These are phyloP conservation scores for Brevimyrus niger DNA, from an alignment of 2,113 vertebrate genomes.

Conservation along the genomic window DNA sequence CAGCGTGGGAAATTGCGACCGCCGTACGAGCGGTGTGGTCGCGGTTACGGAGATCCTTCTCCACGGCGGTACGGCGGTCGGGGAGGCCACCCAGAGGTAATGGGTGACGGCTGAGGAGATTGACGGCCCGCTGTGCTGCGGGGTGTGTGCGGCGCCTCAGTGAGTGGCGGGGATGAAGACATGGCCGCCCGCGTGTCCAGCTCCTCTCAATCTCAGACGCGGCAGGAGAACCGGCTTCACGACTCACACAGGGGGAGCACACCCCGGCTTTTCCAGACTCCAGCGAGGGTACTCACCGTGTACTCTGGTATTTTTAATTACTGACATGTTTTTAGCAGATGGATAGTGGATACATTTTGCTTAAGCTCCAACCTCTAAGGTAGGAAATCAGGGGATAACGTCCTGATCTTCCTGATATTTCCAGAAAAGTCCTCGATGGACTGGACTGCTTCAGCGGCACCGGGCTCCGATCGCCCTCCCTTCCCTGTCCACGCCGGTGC, in stretches of 20 bases:
- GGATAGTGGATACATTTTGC: not conserved
- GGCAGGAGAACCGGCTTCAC: not conserved
- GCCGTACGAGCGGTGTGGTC: not conserved
- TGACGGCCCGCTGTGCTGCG: not conserved
- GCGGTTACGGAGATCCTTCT: not conserved
- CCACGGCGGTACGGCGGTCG: not conserved
- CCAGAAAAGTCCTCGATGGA: not conserved
- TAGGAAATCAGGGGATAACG: not conserved
- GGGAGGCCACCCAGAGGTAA: not conserved
- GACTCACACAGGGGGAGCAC: not conserved
- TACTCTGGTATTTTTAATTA: not conserved
- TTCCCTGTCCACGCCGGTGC: not conserved
- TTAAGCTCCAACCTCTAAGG: not conserved
- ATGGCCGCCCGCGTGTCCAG: not conserved
- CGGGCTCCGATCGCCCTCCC: not conserved
- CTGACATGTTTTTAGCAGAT: not conserved
- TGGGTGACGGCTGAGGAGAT: not conserved
- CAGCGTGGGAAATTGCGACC: not conserved
- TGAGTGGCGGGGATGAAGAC: not conserved
- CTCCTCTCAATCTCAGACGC: not conserved
- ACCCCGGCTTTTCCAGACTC: not conserved
- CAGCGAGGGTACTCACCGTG: not conserved
- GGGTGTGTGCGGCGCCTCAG: not conserved
- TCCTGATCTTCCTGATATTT: not conserved
- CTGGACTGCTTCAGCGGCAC: not conserved